Evolutionary conservation across 2,888 invertebrate species (phyloP), one percentile per base, ranked within the genome.

Genomic region (Thecophora atra): DNA sequence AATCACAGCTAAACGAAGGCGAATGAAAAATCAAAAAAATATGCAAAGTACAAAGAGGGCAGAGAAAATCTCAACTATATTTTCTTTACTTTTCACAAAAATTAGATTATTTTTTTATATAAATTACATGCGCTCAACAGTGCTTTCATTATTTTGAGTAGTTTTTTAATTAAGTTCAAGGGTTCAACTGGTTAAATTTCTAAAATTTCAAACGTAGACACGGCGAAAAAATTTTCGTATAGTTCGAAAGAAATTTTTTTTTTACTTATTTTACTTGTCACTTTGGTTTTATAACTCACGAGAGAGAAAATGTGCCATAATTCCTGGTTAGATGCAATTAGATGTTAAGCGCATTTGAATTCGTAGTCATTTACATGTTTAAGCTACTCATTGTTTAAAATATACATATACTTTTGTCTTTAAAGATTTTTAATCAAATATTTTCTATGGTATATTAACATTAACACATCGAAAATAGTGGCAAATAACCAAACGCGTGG

Each of bases 181-280:
- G 44, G 13, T 70, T 70, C 19, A 51, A 63, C 11, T 6, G 51
- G 24, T 44, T 47, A 60, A 47, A 28, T 63, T 63, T 19, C 8
- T 52, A 28, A 62, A 62, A 70, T 70, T 70, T 42, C 73, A 70
- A 60, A 72, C 64, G 69, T 72, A 70, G 69, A 72, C 75, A 73
- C 73, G 70, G 73, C 71, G 73, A 75, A 72, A 51, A 75, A 51
- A 68, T 66, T 74, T 60, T 70, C 70, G 63, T 70, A 71, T 47
- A 42, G 58, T 52, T 70, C 66, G 52, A 63, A 73, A 73, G 51
- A 68, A 70, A 66, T 65, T 65, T 71, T 56, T 54, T n/a, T 71
- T 72, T 72, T 72, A 51, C 62, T 72, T n/a, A n/a, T n/a, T n/a
- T n/a, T n/a, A 60, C 72, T 64, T 75, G 75, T 73, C 75, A 75